Conservation (phyloP, 1,140 invertebrate genomes). For the Apis cerana region DNA sequence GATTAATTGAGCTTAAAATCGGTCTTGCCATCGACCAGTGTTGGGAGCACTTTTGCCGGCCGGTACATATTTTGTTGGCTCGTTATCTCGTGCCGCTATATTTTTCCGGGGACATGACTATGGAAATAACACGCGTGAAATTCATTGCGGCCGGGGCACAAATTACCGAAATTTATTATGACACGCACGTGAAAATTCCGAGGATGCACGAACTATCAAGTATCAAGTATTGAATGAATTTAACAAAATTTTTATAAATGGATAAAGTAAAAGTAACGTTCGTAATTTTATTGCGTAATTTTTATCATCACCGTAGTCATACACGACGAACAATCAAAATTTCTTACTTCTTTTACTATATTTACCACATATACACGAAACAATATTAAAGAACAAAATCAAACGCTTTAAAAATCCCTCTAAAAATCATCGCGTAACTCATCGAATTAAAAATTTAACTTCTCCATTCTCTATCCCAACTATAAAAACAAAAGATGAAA, state of each 20-base stretch:
- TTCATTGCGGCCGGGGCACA: constrained; percentile 30
- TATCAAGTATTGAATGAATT: constrained; percentile 14
- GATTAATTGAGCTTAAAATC: neutral
- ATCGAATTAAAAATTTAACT: too few relatives aligned
- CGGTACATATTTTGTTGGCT: constrained; percentile 17
- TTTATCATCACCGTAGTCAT: neutral
- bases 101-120: constrained; percentile 8
- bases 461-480: too few relatives aligned
- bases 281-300: too few relatives aligned
- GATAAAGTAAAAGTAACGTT: neutral
- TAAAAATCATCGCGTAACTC: too few relatives aligned
- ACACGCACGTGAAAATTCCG: constrained; percentile 8
- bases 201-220: neutral
- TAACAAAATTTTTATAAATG: constrained; percentile 12
- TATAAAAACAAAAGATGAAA: too few relatives aligned
- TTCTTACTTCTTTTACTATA: neutral
- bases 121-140: constrained; percentile 37
- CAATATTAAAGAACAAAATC: too few relatives aligned
- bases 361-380: too few relatives aligned
- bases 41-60: neutral
- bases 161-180: constrained; percentile 42
- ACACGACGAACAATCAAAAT: neutral
- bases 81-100: constrained; percentile 27
- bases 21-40: neutral
- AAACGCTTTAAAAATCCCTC: neutral